phyloP scores from a whole-genome alignment of 2,113 vertebrate species.

The Sphyrna mokarran region DNA sequence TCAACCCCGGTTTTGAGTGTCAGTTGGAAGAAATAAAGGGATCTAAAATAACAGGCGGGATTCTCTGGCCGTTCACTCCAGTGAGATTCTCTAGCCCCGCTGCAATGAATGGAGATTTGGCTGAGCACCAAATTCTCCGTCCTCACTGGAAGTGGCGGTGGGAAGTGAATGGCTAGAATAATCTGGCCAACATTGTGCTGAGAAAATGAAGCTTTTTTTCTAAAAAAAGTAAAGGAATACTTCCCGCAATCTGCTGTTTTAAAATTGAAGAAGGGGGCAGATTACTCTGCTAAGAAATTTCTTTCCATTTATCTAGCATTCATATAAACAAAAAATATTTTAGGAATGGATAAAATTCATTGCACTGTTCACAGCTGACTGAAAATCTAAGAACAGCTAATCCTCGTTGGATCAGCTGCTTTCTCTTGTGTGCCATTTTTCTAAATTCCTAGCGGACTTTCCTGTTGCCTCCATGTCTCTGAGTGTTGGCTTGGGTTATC shows the following conservation, averaged over 20 bases:
- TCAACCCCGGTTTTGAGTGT: background rate
- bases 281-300: background rate
- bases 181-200: background rate
- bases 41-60: background rate
- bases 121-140: too few relatives aligned
- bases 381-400: background rate
- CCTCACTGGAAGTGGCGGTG: too few relatives aligned
- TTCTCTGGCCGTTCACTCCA: too few relatives aligned
- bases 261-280: background rate
- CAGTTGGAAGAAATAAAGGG: background rate
- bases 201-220: background rate
- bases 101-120: too few relatives aligned
- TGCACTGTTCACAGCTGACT: background rate
- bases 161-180: too few relatives aligned
- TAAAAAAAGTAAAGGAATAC: background rate
- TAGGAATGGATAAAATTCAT: background rate
- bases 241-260: background rate
- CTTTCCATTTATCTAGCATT: background rate
- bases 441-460: background rate
- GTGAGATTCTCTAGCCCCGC: too few relatives aligned
- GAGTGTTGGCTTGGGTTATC: background rate
- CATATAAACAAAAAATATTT: background rate
- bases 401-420: background rate
- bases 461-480: background rate
- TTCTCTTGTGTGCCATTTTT: background rate